Percentiles rank a stretch among this genome's conserved stretches.
Conservation (phyloP, 1,140 invertebrate genomes). For the Anagrus nilaparvatae region DNA sequence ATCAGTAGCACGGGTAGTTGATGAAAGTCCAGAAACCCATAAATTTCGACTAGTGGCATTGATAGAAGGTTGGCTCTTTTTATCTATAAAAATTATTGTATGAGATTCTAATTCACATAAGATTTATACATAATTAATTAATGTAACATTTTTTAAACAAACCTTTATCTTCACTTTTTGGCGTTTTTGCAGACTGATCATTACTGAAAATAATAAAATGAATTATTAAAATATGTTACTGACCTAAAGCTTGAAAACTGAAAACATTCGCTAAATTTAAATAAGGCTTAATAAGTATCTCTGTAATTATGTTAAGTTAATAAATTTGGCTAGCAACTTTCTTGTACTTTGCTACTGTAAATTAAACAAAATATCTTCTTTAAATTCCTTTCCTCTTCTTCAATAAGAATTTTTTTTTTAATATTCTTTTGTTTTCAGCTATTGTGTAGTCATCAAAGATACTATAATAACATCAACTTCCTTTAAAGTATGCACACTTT, state of each 20-base stretch:
- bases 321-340: conserved; percentile 41
- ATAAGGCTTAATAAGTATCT: conserved; percentile 34
- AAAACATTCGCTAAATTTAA: conserved; percentile 19
- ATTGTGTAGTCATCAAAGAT: too few species aligned
- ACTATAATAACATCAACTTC: too few species aligned
- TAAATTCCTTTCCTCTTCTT: too few species aligned
- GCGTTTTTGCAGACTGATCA: conserved; percentile 31
- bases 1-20: conserved; percentile 81
- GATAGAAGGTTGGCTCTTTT: conserved; percentile 30
- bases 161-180: conserved; percentile 41
- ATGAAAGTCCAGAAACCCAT: conserved; percentile 87
- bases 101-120: too few species aligned
- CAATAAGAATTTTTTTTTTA: too few species aligned
- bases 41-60: conserved; percentile 59
- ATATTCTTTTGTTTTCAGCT: too few species aligned
- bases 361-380: too few species aligned
- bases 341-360: too few species aligned
- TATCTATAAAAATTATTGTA: conserved; percentile 26
- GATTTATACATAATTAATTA: conserved; percentile 5
- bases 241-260: too few species aligned
- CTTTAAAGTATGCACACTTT: too few species aligned
- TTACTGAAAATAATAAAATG: conserved; percentile 29
- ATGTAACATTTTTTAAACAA: conserved; percentile 6
- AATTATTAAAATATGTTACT: conserved; percentile 10
- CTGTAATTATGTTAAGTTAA: conserved; percentile 40